These are phyloP conservation scores for Lithophane socia DNA, from an alignment of 2,888 invertebrate species.

Conservation along the genomic window DNA sequence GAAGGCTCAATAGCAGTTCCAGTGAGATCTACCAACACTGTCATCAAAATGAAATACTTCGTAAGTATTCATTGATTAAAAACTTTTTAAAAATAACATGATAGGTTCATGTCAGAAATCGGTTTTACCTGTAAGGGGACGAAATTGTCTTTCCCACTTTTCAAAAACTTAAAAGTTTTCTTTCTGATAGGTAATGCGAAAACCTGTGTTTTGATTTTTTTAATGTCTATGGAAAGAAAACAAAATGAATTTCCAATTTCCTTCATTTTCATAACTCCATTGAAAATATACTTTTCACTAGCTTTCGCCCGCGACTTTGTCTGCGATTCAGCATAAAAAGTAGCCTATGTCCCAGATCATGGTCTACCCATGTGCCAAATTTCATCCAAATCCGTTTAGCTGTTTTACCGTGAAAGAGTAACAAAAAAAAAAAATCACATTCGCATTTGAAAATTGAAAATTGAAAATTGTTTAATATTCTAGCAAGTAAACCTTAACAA, in stretches of 20 bases:
- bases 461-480: too few relatives aligned
- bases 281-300: background rate
- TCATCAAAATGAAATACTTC: slow-evolving; percentile 86
- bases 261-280: background rate
- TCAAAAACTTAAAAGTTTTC: background rate
- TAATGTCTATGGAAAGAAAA: background rate
- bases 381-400: too few relatives aligned
- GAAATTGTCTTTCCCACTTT: background rate
- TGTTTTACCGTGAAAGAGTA: too few relatives aligned
- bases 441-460: too few relatives aligned
- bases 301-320: too few relatives aligned
- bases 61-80: slow-evolving; percentile 75
- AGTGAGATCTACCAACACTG: slow-evolving; percentile 79
- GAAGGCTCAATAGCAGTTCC: slow-evolving; percentile 88
- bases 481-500: too few relatives aligned
- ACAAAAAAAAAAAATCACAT: too few relatives aligned
- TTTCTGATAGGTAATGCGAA: background rate
- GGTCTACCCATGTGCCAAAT: too few relatives aligned
- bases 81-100: background rate
- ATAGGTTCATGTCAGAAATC: too few relatives aligned
- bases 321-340: too few relatives aligned
- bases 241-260: background rate
- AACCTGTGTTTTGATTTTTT: background rate
- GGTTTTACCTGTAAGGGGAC: too few relatives aligned
- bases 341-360: too few relatives aligned